A percentile compares a stretch with the other conserved stretches of the same genome.
Conservation (phyloP, 1,140 invertebrate species). For the Matsumurasca onukii region DNA sequence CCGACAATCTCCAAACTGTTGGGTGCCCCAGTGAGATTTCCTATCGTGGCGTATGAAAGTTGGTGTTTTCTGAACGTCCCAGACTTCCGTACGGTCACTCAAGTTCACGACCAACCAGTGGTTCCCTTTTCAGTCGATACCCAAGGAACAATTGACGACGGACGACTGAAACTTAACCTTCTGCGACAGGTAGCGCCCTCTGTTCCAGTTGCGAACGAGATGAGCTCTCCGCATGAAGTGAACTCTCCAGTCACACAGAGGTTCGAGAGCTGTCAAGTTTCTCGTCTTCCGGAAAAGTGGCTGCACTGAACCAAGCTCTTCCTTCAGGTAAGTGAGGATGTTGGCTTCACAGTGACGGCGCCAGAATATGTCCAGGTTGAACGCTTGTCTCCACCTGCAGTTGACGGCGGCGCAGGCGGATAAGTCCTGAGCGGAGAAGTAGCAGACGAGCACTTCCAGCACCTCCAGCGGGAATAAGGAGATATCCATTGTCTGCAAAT, state of each 20-base stretch:
- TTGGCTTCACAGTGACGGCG: not conserved
- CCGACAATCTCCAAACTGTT: constrained; percentile 1
- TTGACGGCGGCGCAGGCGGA: not conserved
- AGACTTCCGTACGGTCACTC: constrained; percentile 5
- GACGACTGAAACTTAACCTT: not conserved
- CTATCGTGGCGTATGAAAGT: not conserved
- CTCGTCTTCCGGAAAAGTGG: not conserved
- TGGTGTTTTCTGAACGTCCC: not conserved
- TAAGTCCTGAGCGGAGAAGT: constrained; percentile 6
- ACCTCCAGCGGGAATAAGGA: constrained; percentile 20
- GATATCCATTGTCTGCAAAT: not conserved
- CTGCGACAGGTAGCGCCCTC: not conserved
- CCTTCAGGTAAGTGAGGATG: not conserved
- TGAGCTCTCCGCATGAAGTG: not conserved
- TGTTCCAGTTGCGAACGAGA: constrained; percentile 6
- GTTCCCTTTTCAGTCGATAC: not conserved
- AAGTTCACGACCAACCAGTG: constrained; percentile 9
- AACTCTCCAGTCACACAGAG: not conserved
- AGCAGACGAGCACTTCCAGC: not conserved
- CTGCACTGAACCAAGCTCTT: not conserved
- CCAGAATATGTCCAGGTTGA: constrained; percentile 20
- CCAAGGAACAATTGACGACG: constrained; percentile 7
- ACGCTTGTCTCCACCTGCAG: not conserved
- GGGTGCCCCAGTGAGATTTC: constrained; percentile 8
- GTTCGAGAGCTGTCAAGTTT: not conserved